Conservation (phyloP, 2,888 invertebrate genomes). For the Syrphus vitripennis region DNA sequence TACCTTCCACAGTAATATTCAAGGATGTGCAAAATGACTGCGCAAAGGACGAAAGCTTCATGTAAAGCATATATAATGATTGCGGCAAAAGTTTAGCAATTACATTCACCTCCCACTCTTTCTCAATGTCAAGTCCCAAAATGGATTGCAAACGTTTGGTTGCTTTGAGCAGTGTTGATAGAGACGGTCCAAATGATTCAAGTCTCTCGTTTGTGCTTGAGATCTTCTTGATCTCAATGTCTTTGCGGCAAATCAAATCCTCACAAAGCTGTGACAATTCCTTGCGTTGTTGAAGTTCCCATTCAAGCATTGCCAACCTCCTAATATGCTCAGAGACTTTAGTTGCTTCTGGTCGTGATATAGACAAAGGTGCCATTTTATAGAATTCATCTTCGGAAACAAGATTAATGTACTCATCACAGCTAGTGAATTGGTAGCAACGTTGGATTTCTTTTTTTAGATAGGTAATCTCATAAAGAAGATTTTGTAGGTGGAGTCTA, state of each 20-base stretch:
- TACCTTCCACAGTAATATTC: slow-evolving; percentile 84
- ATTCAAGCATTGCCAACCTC: slow-evolving; percentile 92
- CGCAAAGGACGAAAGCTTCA: slow-evolving; percentile 86
- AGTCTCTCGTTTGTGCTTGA: slow-evolving; percentile 89
- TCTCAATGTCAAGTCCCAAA: slow-evolving; percentile 90
- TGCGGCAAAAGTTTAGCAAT: slow-evolving; percentile 89
- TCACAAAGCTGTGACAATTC: slow-evolving; percentile 89
- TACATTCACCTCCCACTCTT: slow-evolving; percentile 89
- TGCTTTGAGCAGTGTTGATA: slow-evolving; percentile 87
- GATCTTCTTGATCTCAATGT: slow-evolving; percentile 88
- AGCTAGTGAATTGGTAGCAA: slow-evolving; percentile 96
- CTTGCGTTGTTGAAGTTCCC: slow-evolving; percentile 94
- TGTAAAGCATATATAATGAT: slow-evolving; percentile 92
- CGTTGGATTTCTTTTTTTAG: slow-evolving; percentile 96
- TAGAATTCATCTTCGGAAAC: slow-evolving; percentile 93
- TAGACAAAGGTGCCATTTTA: slow-evolving; percentile 82
- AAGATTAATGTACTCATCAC: slow-evolving; percentile 95
- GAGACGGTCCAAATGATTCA: slow-evolving; percentile 90
- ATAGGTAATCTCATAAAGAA: slow-evolving; percentile 96
- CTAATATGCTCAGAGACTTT: slow-evolving; percentile 89
- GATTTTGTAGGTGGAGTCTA: slow-evolving; percentile 94
- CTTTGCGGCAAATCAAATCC: slow-evolving; percentile 89
- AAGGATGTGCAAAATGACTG: slow-evolving; percentile 86
- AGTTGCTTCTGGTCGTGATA: slow-evolving; percentile 86
- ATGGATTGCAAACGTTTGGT: slow-evolving; percentile 95